These are phyloP conservation scores for Falco columbarius DNA, from an alignment of 2,797 vertebrate species.

Conservation along the genomic window DNA sequence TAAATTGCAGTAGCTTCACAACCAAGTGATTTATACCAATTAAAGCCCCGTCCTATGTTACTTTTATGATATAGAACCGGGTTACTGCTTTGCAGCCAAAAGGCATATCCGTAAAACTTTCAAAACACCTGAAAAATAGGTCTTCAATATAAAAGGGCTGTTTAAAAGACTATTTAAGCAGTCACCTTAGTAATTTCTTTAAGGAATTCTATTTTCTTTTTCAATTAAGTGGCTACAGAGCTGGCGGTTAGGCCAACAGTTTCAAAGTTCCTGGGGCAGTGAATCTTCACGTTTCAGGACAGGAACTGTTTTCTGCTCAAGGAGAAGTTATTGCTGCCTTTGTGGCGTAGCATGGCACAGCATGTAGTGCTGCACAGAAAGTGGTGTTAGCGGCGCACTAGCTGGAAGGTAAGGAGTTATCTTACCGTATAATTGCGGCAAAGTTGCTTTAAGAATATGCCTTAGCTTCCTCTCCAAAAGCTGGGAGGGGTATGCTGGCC, in stretches of 20 bases:
- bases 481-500: background rate
- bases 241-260: background rate
- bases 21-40: background rate
- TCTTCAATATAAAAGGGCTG: background rate
- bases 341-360: background rate
- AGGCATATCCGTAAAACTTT: background rate
- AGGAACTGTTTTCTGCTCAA: background rate
- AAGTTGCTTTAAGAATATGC: background rate
- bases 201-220: background rate
- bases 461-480: background rate
- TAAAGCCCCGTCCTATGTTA: background rate
- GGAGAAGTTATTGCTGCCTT: background rate
- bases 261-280: background rate
- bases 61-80: background rate
- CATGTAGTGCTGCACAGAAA: background rate
- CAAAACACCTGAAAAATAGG: background rate
- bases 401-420: background rate
- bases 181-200: background rate
- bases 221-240: background rate
- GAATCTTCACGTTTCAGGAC: background rate
- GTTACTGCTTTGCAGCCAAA: background rate
- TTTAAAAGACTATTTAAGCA: background rate
- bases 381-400: too few species aligned
- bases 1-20: background rate
- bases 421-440: background rate